These are phyloP conservation scores for Theodoxus fluviatilis DNA, from an alignment of 2,888 invertebrate genomes.

Conservation along the genomic window DNA sequence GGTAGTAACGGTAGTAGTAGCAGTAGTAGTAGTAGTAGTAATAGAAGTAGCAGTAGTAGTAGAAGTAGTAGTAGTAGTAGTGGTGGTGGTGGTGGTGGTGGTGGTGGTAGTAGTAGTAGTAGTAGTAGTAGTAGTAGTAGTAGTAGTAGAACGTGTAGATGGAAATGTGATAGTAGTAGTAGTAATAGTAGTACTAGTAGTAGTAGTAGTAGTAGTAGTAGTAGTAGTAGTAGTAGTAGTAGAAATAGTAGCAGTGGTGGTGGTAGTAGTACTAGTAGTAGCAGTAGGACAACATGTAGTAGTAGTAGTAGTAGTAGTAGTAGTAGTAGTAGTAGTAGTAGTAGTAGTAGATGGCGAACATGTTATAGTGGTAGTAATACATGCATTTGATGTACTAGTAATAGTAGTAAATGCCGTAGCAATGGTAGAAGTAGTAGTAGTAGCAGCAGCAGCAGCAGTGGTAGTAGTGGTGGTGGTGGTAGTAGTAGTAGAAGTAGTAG, in stretches of 20 bases:
- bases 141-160: background rate
- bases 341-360: background rate
- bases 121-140: background rate
- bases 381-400: background rate
- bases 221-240: constrained; percentile 2
- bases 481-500: background rate
- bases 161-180: background rate
- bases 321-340: constrained; percentile 2
- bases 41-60: background rate
- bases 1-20: background rate
- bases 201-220: constrained; percentile 2
- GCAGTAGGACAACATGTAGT: background rate
- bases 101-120: background rate
- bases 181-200: background rate
- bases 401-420: background rate
- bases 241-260: background rate
- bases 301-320: background rate
- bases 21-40: background rate
- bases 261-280: background rate
- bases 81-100: background rate
- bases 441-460: background rate
- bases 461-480: background rate
- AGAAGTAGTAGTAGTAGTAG: background rate
- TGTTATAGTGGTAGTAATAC: background rate
- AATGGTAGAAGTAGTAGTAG: background rate